Evolutionary conservation across 2,888 invertebrate species (phyloP).

Genomic region (Rotaria sp.): DNA sequence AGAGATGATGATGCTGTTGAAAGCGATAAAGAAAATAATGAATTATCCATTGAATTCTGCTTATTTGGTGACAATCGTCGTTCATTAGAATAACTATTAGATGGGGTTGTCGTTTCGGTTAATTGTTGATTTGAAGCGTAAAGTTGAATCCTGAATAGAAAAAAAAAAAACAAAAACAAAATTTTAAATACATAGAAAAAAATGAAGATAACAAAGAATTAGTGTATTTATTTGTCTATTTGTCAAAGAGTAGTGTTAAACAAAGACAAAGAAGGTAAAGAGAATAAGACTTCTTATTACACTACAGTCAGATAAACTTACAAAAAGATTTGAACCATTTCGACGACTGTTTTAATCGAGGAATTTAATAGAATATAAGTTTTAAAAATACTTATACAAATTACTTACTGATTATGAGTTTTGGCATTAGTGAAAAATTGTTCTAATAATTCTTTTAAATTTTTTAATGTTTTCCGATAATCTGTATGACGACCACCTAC

Average conservation of each 20-base stretch:
- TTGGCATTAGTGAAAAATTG: background rate
- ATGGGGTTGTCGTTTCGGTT: background rate
- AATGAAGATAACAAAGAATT: no score
- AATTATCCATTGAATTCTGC: background rate
- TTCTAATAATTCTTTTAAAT: background rate
- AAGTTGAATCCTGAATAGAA: background rate
- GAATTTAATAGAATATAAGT: background rate
- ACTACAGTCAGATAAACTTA: background rate
- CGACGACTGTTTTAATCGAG: background rate
- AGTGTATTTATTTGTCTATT: no score
- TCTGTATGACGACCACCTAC: background rate
- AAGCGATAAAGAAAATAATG: background rate
- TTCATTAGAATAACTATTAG: background rate
- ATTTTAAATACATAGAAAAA: background rate
- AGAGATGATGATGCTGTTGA: background rate
- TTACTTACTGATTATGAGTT: background rate
- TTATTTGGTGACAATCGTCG: background rate
- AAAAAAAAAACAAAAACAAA: background rate
- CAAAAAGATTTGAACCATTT: background rate
- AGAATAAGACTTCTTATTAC: background rate
- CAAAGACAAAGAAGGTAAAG: no score
- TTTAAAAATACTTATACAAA: background rate
- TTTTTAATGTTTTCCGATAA: constrained; percentile 26
- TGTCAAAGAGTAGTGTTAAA: no score
- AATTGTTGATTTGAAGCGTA: background rate